Evolutionary conservation across 2,797 vertebrate genomes (phyloP).

Genomic region (Apogon talboti): DNA sequence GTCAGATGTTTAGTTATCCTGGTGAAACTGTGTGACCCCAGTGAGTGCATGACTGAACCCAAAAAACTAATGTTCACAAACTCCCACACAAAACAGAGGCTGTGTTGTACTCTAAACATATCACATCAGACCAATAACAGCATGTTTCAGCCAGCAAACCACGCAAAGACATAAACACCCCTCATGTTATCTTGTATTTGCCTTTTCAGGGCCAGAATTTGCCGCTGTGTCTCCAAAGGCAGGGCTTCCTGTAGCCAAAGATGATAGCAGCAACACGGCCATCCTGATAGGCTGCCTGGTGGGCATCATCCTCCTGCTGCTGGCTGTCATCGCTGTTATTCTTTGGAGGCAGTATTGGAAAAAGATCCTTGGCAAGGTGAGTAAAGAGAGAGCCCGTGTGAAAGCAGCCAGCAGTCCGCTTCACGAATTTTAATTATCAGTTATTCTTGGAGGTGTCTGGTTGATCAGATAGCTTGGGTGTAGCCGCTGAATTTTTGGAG

Average conservation of each 20-base stretch:
- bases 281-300: slow-evolving; percentile 95
- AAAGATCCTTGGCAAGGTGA: slow-evolving; percentile 92
- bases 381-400: slow-evolving; percentile 15
- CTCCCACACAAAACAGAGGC: slow-evolving; percentile 17
- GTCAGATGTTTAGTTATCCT: slow-evolving; percentile 59
- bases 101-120: neutral
- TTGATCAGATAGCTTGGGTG: neutral
- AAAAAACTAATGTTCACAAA: slow-evolving; percentile 44
- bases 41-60: slow-evolving; percentile 38
- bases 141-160: neutral
- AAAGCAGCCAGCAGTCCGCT: too few relatives aligned
- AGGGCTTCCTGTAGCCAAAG: slow-evolving; percentile 89
- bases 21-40: slow-evolving; percentile 48
- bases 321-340: slow-evolving; percentile 92
- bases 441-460: neutral
- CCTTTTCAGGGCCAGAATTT: slow-evolving; percentile 67
- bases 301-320: slow-evolving; percentile 92
- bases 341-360: slow-evolving; percentile 96
- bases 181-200: slow-evolving; percentile 16
- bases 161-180: neutral
- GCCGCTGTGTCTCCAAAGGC: slow-evolving; percentile 79
- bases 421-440: neutral
- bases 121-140: slow-evolving; percentile 1
- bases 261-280: slow-evolving; percentile 89
- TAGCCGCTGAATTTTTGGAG: neutral